Percentiles rank a stretch among this genome's conserved stretches.
Evolutionary conservation across 1,140 invertebrate genomes (phyloP).

Genomic region (Achroia grisella): DNA sequence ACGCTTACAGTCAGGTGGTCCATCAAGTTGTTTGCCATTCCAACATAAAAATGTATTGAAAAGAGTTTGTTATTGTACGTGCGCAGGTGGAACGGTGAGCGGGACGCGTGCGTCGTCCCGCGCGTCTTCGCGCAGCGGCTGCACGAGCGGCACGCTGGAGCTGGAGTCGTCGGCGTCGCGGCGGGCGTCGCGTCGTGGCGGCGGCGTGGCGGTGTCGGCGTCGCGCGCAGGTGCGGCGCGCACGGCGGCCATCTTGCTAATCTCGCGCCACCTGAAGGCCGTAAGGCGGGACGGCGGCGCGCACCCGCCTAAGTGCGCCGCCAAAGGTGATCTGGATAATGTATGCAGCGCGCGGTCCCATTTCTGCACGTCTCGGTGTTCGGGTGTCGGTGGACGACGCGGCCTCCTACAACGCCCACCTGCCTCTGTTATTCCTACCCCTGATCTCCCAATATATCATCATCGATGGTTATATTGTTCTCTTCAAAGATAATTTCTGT

Average conservation of each 20-base stretch:
- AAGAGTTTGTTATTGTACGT: too few relatives aligned
- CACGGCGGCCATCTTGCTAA: constrained; percentile 91
- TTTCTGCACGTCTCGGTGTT: constrained; percentile 73
- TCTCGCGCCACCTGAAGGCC: constrained; percentile 85
- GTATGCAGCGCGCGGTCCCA: constrained; percentile 61
- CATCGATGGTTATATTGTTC: too few relatives aligned
- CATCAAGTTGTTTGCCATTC: too few relatives aligned
- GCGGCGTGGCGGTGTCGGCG: constrained; percentile 78
- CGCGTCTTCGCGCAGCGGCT: constrained; percentile 79
- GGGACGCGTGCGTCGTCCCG: constrained; percentile 77
- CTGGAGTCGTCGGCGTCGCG: constrained; percentile 75
- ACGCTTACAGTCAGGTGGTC: too few relatives aligned
- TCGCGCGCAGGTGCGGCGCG: constrained; percentile 91
- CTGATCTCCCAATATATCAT: too few relatives aligned
- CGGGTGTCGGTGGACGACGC: constrained; percentile 45
- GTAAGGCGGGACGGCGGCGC: constrained; percentile 64
- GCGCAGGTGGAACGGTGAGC: constrained; percentile 74
- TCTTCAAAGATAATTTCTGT: too few relatives aligned
- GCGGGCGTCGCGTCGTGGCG: constrained; percentile 68
- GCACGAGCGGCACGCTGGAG: constrained; percentile 75
- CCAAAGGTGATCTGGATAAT: constrained; percentile 71
- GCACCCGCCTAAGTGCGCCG: constrained; percentile 70
- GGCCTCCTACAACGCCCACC: constrained; percentile 24
- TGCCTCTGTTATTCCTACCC: too few relatives aligned
- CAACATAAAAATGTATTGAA: too few relatives aligned